phyloP scores from a whole-genome alignment of 2,113 vertebrate species.

The Poecilia latipinna region DNA sequence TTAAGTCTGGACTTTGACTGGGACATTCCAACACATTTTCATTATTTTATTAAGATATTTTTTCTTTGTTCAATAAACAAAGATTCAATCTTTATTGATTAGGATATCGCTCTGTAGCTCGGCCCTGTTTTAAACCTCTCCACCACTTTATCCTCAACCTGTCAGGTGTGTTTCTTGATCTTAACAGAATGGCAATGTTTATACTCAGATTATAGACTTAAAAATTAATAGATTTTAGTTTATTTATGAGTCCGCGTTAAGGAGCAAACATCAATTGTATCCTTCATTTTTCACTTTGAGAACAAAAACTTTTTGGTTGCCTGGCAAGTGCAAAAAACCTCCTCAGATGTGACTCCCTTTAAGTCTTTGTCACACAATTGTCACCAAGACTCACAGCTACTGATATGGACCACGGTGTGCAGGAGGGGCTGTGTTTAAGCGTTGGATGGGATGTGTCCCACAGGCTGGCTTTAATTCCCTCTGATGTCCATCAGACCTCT shows the following conservation, averaged over 20 bases:
- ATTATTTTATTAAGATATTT: no score
- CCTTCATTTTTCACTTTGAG: neutral
- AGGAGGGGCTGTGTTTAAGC: slow-evolving; percentile 56
- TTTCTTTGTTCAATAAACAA: neutral
- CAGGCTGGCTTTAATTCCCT: slow-evolving; percentile 74
- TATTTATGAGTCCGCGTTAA: no score
- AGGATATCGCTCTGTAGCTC: neutral
- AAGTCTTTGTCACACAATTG: slow-evolving; percentile 1
- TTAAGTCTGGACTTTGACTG: no score
- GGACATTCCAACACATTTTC: no score
- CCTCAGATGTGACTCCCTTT: neutral
- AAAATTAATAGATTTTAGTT: neutral
- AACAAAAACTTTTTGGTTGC: neutral
- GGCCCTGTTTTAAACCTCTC: neutral
- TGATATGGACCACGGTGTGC: slow-evolving; percentile 9
- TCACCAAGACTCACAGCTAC: neutral
- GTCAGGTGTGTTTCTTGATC: no score
- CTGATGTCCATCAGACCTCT: slow-evolving; percentile 81
- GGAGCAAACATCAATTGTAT: neutral
- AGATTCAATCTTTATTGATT: neutral
- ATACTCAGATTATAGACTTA: neutral
- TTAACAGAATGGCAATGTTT: neutral
- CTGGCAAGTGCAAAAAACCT: neutral
- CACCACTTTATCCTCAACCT: no score
- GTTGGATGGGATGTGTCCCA: slow-evolving; percentile 67